phyloP scores from a whole-genome alignment of 2,797 vertebrate species.

The Sebastes taczanowskii region DNA sequence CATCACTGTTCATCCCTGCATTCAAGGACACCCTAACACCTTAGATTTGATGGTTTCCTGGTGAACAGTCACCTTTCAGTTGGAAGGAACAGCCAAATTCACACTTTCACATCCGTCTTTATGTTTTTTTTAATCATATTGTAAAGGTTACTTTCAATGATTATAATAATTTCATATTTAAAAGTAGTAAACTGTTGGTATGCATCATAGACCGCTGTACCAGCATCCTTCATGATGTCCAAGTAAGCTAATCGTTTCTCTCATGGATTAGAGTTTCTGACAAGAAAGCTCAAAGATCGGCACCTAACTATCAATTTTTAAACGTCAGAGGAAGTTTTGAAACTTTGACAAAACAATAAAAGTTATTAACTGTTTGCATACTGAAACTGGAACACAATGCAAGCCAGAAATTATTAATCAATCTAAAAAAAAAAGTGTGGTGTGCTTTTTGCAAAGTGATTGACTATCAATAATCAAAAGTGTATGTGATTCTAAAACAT shows the following conservation, averaged over 20 bases:
- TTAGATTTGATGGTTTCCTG: background rate
- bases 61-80: background rate
- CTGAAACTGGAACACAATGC: background rate
- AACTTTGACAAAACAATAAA: background rate
- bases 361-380: too few relatives aligned
- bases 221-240: background rate
- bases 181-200: background rate
- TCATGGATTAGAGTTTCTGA: background rate
- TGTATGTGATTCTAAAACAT: background rate
- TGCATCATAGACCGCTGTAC: too few relatives aligned
- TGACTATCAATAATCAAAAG: background rate
- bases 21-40: background rate
- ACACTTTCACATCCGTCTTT: accelerated
- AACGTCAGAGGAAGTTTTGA: background rate
- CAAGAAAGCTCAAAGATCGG: accelerated
- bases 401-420: background rate
- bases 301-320: background rate
- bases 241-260: background rate
- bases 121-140: background rate
- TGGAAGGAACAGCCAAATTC: background rate
- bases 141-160: background rate
- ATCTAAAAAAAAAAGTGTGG: background rate
- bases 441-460: background rate
- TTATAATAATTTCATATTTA: background rate
- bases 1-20: background rate